phyloP scores from a whole-genome alignment of 2,888 invertebrate species.

The Scaptomyza parva region DNA sequence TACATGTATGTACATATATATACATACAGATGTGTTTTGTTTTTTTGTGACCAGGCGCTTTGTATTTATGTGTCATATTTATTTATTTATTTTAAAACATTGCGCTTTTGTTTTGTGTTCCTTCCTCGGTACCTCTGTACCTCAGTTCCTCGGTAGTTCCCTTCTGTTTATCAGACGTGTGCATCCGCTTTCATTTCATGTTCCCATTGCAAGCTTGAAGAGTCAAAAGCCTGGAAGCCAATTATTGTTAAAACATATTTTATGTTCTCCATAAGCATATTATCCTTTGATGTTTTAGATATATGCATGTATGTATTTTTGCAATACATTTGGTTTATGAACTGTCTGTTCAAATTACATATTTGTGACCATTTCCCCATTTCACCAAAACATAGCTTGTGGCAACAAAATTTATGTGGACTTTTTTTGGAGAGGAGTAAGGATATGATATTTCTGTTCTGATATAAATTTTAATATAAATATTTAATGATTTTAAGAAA shows the following conservation, averaged over 20 bases:
- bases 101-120: conserved; percentile 59
- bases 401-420: not conserved
- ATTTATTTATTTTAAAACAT: conserved; percentile 70
- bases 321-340: conserved; percentile 45
- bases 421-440: not conserved
- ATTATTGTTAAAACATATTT: conserved; percentile 24
- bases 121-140: not conserved
- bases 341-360: conserved; percentile 15
- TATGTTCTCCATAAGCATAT: not conserved
- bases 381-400: not conserved
- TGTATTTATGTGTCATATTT: conserved; percentile 75
- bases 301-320: too few species aligned
- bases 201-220: conserved; percentile 26
- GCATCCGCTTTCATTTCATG: conserved; percentile 42
- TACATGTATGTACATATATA: too few species aligned
- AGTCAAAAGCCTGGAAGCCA: conserved; percentile 40
- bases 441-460: too few species aligned
- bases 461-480: too few species aligned
- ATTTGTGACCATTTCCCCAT: too few species aligned
- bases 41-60: conserved; percentile 24
- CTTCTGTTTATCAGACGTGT: conserved; percentile 42
- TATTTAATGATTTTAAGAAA: too few species aligned
- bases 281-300: conserved; percentile 55
- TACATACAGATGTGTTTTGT: too few species aligned
- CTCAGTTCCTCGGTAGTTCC: not conserved